These are phyloP conservation scores for Gastracanthus pulcherrimus DNA, from an alignment of 2,888 invertebrate genomes.

Conservation along the genomic window DNA sequence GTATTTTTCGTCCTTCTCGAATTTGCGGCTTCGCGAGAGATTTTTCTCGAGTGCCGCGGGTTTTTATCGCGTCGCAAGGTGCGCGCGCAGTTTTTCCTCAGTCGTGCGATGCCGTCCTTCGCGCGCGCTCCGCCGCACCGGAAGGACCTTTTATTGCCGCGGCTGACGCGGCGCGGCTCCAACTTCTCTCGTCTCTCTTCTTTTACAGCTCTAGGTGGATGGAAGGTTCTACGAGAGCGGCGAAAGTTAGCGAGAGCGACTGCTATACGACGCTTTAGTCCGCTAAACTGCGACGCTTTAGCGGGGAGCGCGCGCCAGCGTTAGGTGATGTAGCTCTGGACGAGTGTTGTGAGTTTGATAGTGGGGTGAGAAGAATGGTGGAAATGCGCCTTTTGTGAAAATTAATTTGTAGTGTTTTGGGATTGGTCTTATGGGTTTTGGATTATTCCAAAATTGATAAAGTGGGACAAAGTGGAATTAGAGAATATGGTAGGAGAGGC, in stretches of 20 bases:
- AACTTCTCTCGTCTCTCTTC: not conserved
- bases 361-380: too few species aligned
- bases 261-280: conserved; percentile 28
- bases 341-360: too few species aligned
- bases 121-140: not conserved
- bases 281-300: conserved; percentile 27
- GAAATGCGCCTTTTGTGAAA: too few species aligned
- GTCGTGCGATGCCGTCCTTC: not conserved
- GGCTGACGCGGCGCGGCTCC: not conserved
- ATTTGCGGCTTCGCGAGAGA: not conserved
- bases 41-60: conserved; percentile 32
- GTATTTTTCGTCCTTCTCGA: too few species aligned
- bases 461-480: too few species aligned
- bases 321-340: too few species aligned
- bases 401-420: too few species aligned
- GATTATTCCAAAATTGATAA: too few species aligned
- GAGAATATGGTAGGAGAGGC: too few species aligned
- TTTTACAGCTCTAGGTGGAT: too few species aligned
- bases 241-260: conserved; percentile 30
- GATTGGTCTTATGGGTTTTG: too few species aligned
- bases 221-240: not conserved
- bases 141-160: conserved; percentile 22
- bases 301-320: not conserved
- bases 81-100: not conserved
- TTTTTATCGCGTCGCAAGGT: conserved; percentile 4